Percentiles rank a stretch among this genome's conserved stretches.
Conservation (phyloP, 2,888 invertebrate genomes). For the Harpalus rufipes region DNA sequence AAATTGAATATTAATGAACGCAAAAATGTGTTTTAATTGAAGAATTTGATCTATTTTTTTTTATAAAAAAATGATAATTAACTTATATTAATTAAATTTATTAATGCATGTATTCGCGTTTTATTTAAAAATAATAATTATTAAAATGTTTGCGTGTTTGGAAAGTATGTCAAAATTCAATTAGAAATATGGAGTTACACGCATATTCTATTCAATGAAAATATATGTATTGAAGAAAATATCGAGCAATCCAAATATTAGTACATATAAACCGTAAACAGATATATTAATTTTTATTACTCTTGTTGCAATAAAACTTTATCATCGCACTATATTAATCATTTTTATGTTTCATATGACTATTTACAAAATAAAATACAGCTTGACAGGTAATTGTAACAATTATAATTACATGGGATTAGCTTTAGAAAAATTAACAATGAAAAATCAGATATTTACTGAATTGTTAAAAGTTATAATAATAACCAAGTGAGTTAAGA, state of each 20-base stretch:
- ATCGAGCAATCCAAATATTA: conserved; percentile 11
- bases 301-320: neutral
- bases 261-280: neutral
- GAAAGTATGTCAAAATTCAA: neutral
- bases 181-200: neutral
- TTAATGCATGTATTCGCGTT: too few species aligned
- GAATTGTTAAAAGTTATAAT: too few species aligned
- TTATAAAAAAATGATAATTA: too few species aligned
- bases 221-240: neutral
- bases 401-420: neutral
- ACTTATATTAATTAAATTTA: too few species aligned
- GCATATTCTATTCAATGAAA: neutral
- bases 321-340: neutral
- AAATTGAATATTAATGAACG: too few species aligned
- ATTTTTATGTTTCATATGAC: neutral
- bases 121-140: too few species aligned
- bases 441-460: too few species aligned
- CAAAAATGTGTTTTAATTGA: too few species aligned
- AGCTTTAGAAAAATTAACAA: too few species aligned
- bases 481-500: too few species aligned
- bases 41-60: too few species aligned
- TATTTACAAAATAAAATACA: neutral
- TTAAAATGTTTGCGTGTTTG: neutral
- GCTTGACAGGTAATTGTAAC: neutral
- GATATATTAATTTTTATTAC: conserved; percentile 33